Conservation (phyloP, 2,888 invertebrate species). For the Sipha maydis region DNA sequence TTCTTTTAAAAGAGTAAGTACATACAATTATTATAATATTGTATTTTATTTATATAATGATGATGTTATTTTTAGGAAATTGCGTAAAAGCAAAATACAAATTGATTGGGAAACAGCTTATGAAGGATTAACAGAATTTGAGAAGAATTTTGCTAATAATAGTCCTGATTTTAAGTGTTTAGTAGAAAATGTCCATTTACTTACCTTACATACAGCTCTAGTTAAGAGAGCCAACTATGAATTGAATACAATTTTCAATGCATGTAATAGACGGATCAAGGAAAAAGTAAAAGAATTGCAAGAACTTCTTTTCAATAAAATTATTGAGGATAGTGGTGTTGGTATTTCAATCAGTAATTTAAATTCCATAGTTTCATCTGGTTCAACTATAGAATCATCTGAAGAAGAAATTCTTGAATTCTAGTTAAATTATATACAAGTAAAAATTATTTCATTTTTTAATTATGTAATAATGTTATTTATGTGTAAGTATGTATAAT, state of each 20-base stretch:
- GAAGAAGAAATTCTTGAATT: conserved; percentile 39
- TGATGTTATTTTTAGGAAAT: conserved; percentile 23
- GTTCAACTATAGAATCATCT: background rate
- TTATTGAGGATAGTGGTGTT: conserved; percentile 55
- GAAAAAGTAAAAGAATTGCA: conserved; percentile 54
- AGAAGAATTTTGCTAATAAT: conserved; percentile 39
- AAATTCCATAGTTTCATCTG: background rate
- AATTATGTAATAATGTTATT: background rate
- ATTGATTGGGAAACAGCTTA: conserved; percentile 48
- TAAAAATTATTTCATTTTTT: background rate
- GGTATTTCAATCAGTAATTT: conserved; percentile 29
- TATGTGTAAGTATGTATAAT: background rate
- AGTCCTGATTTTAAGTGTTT: conserved; percentile 46
- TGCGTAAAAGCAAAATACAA: conserved; percentile 38
- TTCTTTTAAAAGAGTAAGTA: conserved; percentile 54
- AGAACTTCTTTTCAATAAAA: conserved; percentile 39
- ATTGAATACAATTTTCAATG: conserved; percentile 17
- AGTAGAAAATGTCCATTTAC: conserved; percentile 44
- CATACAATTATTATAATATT: background rate
- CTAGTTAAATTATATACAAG: background rate
- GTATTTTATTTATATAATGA: background rate
- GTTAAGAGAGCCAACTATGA: conserved; percentile 36
- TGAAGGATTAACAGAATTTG: conserved; percentile 48
- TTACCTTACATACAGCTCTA: conserved; percentile 32
- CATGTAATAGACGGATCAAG: conserved; percentile 28